Percentiles rank a stretch among this genome's conserved stretches.
Conservation (phyloP, 2,797 vertebrate species). For the Clarias fuscus region DNA sequence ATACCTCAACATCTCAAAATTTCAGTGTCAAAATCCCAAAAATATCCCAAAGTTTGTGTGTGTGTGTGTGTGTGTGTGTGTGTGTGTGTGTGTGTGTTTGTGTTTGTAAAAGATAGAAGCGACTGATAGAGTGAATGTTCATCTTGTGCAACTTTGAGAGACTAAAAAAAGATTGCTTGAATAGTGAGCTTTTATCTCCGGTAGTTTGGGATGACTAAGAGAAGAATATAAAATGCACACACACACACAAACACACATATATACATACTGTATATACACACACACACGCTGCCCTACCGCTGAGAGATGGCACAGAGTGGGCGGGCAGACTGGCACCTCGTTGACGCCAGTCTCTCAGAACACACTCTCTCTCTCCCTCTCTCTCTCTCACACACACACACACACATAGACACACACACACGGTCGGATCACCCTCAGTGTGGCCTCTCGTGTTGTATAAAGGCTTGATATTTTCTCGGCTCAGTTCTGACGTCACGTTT, state of each 20-base stretch:
- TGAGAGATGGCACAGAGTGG: slow-evolving; percentile 47
- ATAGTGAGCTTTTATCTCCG: slow-evolving; percentile 47
- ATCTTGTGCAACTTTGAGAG: not conserved
- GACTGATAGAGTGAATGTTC: not conserved
- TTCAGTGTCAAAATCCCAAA: not conserved
- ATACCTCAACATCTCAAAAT: not conserved
- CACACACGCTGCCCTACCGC: slow-evolving; percentile 29
- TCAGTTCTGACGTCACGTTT: slow-evolving; percentile 23
- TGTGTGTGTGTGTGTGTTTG: not conserved
- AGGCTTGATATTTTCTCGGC: slow-evolving; percentile 19
- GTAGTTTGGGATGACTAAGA: slow-evolving; percentile 54
- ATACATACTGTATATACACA: not conserved
- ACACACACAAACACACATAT: not conserved
- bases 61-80: not conserved
- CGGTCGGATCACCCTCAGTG: slow-evolving; percentile 22
- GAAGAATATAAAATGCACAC: not conserved
- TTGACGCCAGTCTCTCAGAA: slow-evolving; percentile 51
- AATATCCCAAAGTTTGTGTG: not conserved
- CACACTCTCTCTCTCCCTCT: not conserved
- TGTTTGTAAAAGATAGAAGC: not conserved
- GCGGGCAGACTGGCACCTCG: slow-evolving; percentile 56
- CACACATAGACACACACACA: slow-evolving; percentile 27
- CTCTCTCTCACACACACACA: slow-evolving; percentile 20
- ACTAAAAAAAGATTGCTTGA: slow-evolving; percentile 31
- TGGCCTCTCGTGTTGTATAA: slow-evolving; percentile 33